These are phyloP conservation scores for Cephalopachus bancanus DNA, from an alignment of 2,797 vertebrate genomes.

Conservation along the genomic window DNA sequence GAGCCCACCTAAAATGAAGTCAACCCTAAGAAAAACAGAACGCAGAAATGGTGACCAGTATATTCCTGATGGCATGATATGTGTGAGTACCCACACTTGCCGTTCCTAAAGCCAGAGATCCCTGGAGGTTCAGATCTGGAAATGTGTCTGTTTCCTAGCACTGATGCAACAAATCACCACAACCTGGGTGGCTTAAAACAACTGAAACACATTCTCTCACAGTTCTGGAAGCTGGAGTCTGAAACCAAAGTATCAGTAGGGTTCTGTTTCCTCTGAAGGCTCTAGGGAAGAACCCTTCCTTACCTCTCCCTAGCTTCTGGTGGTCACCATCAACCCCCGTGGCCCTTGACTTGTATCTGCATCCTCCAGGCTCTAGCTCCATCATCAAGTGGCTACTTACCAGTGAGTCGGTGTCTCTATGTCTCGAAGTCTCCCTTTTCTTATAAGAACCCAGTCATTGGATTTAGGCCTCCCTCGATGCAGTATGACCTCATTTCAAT, in stretches of 20 bases:
- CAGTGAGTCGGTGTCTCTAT: not conserved
- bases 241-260: not conserved
- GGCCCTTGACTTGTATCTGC: not conserved
- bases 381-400: not conserved
- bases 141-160: not conserved
- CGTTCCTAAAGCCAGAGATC: not conserved
- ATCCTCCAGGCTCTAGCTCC: not conserved
- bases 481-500: not conserved
- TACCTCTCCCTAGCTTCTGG: not conserved
- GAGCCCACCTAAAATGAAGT: not conserved
- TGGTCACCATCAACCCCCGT: not conserved
- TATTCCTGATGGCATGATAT: too few relatives aligned
- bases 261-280: not conserved
- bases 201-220: not conserved
- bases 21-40: not conserved
- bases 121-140: not conserved
- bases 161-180: not conserved
- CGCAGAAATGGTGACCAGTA: not conserved
- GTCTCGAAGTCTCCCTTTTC: not conserved
- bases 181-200: not conserved
- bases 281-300: too few relatives aligned
- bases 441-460: not conserved
- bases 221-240: not conserved
- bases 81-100: not conserved
- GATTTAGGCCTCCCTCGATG: not conserved